These are phyloP conservation scores for Ectobius pallidus DNA, from an alignment of 2,888 invertebrate genomes.

Conservation along the genomic window DNA sequence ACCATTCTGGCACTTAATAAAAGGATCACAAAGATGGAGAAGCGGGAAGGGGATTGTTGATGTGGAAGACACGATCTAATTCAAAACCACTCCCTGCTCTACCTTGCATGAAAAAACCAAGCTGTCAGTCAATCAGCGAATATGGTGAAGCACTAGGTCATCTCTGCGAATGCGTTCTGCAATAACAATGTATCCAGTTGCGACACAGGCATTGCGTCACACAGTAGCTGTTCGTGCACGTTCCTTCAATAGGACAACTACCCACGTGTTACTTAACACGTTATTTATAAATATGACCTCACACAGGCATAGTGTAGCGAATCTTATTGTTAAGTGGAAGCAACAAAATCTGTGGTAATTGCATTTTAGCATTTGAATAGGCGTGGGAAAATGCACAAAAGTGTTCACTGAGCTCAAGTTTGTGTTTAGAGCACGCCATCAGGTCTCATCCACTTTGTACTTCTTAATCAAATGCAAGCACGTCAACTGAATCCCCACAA, in stretches of 20 bases:
- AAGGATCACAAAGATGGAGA: too few species aligned
- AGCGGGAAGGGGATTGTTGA: not conserved
- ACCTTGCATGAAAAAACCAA: slow-evolving; percentile 2
- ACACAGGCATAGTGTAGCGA: too few species aligned
- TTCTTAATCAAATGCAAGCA: too few species aligned
- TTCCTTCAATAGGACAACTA: not conserved
- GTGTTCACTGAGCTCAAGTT: too few species aligned
- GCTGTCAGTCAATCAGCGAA: too few species aligned
- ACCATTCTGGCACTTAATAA: too few species aligned
- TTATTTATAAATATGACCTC: slow-evolving; percentile 14
- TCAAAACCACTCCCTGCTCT: not conserved
- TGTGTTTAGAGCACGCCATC: too few species aligned
- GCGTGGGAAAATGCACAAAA: not conserved
- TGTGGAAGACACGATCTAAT: not conserved
- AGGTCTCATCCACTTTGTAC: too few species aligned
- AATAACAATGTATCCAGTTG: slow-evolving; percentile 1
- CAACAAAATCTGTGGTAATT: too few species aligned
- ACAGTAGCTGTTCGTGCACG: not conserved
- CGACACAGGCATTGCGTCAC: not conserved
- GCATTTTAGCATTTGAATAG: not conserved
- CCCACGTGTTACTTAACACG: not conserved
- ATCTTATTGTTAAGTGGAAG: too few species aligned
- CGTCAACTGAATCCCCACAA: too few species aligned
- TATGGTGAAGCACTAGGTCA: not conserved
- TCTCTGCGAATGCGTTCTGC: not conserved